Evolutionary conservation across 2,797 vertebrate species (phyloP).

Genomic region (Typhlichthys subterraneus): DNA sequence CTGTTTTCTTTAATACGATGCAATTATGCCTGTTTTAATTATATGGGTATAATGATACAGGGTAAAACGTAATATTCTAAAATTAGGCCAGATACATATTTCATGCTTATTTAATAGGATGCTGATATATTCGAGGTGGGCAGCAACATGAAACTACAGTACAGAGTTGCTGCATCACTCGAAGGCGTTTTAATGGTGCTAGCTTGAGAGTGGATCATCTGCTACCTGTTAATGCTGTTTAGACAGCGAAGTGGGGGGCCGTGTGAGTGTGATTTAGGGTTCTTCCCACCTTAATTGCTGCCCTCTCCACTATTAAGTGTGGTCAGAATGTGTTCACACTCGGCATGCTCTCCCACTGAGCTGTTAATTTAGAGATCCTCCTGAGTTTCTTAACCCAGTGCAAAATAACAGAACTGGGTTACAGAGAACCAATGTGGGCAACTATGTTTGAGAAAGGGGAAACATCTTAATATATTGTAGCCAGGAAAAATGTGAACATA

Average conservation of each 20-base stretch:
- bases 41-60: too few species aligned
- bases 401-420: neutral
- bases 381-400: neutral
- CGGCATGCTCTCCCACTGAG: neutral
- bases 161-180: neutral
- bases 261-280: neutral
- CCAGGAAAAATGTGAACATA: too few species aligned
- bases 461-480: too few species aligned
- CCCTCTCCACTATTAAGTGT: neutral
- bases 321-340: neutral
- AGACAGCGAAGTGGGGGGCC: constrained; percentile 23
- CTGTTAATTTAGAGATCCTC: neutral
- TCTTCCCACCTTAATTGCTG: constrained; percentile 12
- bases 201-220: constrained; percentile 2
- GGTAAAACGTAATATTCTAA: too few species aligned
- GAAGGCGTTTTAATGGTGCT: neutral
- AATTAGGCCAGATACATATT: neutral
- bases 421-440: neutral
- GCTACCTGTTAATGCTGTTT: constrained; percentile 25
- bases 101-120: neutral
- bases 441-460: neutral
- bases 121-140: neutral
- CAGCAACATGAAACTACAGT: neutral
- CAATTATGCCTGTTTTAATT: neutral
- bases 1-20: neutral